Evolutionary conservation across 2,888 invertebrate species (phyloP).

Genomic region (Macropis europaea): DNA sequence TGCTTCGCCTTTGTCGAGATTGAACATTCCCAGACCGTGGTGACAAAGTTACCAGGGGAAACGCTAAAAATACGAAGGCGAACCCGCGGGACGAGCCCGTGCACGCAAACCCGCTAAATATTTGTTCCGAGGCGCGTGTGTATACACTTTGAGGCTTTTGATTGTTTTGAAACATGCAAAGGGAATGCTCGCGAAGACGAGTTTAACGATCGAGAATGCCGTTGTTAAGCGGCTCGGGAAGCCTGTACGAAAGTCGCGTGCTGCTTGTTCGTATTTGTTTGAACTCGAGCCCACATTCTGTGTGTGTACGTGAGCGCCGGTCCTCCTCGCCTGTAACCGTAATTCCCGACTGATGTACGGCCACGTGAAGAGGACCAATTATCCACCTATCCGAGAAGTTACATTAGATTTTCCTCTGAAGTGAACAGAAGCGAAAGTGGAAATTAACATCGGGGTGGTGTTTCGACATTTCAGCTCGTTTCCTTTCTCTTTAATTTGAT

Average conservation of each 20-base stretch:
- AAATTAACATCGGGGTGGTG: too few relatives aligned
- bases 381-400: neutral
- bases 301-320: neutral
- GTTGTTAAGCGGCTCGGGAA: neutral
- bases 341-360: constrained; percentile 1
- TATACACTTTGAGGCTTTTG: constrained; percentile 23
- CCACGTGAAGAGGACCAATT: neutral
- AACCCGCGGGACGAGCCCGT: neutral
- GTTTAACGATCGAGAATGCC: constrained; percentile 27
- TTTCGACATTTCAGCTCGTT: too few relatives aligned
- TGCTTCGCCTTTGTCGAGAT: constrained; percentile 32
- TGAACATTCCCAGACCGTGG: neutral
- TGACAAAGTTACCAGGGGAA: constrained; percentile 8
- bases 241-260: neutral
- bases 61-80: constrained; percentile 18
- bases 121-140: constrained; percentile 23
- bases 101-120: constrained; percentile 18
- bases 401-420: too few relatives aligned
- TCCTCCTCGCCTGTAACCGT: neutral
- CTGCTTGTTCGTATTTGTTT: constrained; percentile 20
- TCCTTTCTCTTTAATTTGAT: too few relatives aligned
- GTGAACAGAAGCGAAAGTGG: too few relatives aligned
- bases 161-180: constrained; percentile 21
- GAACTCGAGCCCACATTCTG: neutral
- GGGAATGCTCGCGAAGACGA: neutral